These are phyloP conservation scores for Hippoglossus hippoglossus DNA, from an alignment of 2,797 vertebrate genomes.

Conservation along the genomic window DNA sequence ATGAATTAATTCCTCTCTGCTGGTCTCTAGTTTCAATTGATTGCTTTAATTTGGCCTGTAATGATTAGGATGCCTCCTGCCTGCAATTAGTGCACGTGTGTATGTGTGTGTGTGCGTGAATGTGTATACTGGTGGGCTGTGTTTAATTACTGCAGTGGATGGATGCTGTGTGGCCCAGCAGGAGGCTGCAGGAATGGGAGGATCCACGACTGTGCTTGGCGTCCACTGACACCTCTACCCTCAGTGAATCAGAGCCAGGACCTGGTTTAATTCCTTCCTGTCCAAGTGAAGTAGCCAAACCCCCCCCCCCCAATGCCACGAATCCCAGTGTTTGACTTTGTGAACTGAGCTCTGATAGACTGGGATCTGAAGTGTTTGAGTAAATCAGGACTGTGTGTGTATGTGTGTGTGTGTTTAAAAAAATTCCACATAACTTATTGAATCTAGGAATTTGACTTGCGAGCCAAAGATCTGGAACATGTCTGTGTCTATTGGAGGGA, in stretches of 20 bases:
- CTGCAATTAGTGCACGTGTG: constrained; percentile 67
- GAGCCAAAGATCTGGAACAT: constrained; percentile 6
- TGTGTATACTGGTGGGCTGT: constrained; percentile 56
- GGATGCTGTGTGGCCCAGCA: constrained; percentile 68
- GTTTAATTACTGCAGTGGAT: constrained; percentile 80
- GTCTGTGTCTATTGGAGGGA: constrained; percentile 8
- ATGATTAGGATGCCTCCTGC: constrained; percentile 69
- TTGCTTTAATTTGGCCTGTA: constrained; percentile 78
- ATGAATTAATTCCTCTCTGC: constrained; percentile 69
- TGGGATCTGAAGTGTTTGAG: neutral
- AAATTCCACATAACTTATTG: constrained; percentile 13
- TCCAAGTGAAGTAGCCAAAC: constrained; percentile 21
- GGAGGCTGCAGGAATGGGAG: constrained; percentile 60
- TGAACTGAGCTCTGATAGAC: constrained; percentile 20
- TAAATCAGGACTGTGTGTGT: neutral
- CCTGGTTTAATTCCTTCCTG: constrained; percentile 50
- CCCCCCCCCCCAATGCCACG: constrained; percentile 8
- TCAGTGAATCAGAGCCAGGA: constrained; percentile 39
- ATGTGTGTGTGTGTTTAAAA: too few relatives aligned
- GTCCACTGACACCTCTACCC: constrained; percentile 55
- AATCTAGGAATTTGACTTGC: constrained; percentile 15
- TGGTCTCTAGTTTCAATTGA: constrained; percentile 77
- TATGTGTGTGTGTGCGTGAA: constrained; percentile 29
- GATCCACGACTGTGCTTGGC: constrained; percentile 55
- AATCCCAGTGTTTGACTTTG: constrained; percentile 46